Evolutionary conservation across 2,113 vertebrate genomes (phyloP), one percentile per base, ranked within the genome.

Genomic region (Corvus moneduloides): DNA sequence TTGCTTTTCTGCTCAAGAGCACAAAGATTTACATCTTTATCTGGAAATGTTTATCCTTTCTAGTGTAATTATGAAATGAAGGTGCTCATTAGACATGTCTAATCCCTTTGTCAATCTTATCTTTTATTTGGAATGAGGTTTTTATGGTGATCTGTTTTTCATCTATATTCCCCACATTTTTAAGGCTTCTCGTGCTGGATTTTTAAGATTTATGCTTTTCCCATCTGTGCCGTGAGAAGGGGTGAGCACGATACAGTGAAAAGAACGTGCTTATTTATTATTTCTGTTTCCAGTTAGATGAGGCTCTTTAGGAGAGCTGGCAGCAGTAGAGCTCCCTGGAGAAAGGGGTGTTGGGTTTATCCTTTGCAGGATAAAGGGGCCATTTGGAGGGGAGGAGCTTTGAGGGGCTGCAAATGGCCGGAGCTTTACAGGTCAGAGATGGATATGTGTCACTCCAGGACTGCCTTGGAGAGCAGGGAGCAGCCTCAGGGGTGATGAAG

Each of bases 171-270:
- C 39, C 37, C 55, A 30, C 33, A 13, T 61, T 82, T 94, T 96
- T 33, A 66, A 88, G 49, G 16, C 68, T 56, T 76, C 35, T 52
- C 18, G 7, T 59, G 37, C 13, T 66, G n/a, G 9, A 66, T 76
- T 87, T 92, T 90, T 69, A 84, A 77, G 78, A 59, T 76, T 77
- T 73, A 32, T 26, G 13, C 32, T 93, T 72, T 93, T 74, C 35
- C 59, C 48, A 75, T 59, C 80, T 75, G 56, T 81, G 21, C 86
- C 49, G 48, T 64, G 73, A 78, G 64, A 90, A 86, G 19, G 44
- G 46, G 27, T 2, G 5, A 78, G 37, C 68, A n/a, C 1, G 0
- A 62, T 4, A 8, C 1, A 0, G 28, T 43, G 46, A 56, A 84
- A 92, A 67, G 18, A 19, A 13, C 9, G 19, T 66, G 26, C 14